phyloP scores from a whole-genome alignment of 2,113 vertebrate species.

The Dryoscopus gambensis region DNA sequence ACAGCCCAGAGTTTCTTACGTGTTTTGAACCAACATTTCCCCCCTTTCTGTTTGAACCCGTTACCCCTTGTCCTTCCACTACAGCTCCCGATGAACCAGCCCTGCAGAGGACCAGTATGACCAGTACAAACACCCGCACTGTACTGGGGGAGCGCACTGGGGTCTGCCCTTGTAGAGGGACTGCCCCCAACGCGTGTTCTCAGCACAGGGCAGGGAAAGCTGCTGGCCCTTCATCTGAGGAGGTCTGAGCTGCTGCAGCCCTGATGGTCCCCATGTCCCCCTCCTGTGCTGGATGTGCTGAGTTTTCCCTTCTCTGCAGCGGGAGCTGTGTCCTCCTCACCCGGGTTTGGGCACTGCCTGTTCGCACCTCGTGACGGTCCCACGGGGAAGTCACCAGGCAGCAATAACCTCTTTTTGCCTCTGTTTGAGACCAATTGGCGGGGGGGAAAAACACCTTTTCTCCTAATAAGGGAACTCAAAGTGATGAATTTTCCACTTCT shows the following conservation, averaged over 20 bases:
- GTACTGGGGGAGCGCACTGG: fast-evolving
- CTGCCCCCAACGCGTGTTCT: neutral
- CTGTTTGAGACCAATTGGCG: neutral
- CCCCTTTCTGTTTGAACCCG: fast-evolving
- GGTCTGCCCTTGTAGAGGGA: neutral
- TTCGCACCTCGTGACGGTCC: neutral
- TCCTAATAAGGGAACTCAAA: slow-evolving; percentile 2
- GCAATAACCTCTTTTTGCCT: neutral
- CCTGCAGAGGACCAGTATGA: neutral
- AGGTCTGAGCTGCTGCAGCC: neutral
- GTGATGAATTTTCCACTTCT: slow-evolving; percentile 30
- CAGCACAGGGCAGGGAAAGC: neutral
- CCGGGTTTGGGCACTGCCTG: neutral
- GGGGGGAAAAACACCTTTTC: neutral
- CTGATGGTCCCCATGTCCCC: fast-evolving
- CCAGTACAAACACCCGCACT: neutral
- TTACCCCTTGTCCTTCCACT: neutral
- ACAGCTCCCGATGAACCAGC: neutral
- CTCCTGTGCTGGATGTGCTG: neutral
- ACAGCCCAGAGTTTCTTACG: neutral
- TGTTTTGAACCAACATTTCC: neutral
- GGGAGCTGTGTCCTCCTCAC: neutral
- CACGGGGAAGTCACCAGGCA: neutral
- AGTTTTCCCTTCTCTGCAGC: neutral
- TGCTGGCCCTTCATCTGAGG: neutral